phyloP scores from a whole-genome alignment of 2,888 invertebrate species.

The Tromatobia lineatoria region DNA sequence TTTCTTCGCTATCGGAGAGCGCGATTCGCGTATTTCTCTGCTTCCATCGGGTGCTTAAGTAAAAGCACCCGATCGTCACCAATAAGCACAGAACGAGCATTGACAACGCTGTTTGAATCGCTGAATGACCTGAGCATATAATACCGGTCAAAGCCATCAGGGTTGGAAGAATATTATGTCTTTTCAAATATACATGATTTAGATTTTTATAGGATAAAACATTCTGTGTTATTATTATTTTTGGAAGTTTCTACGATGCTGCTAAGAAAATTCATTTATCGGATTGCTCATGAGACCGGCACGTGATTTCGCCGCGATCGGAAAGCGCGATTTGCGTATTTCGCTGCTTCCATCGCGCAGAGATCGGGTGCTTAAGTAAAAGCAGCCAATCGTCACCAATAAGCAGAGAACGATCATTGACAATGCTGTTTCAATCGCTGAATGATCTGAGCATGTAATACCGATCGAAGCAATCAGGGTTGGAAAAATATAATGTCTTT shows the following conservation, averaged over 20 bases:
- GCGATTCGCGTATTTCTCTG: constrained; percentile 58
- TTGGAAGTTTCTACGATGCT: too few species aligned
- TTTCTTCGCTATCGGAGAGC: constrained; percentile 80
- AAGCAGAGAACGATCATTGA: constrained; percentile 42
- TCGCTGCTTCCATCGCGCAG: constrained; percentile 40
- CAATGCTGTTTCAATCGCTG: constrained; percentile 43
- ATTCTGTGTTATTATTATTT: too few species aligned
- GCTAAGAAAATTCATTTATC: too few species aligned
- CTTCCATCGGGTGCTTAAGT: constrained; percentile 40
- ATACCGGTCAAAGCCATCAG: constrained; percentile 8
- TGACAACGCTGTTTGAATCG: constrained; percentile 48
- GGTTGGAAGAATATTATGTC: too few species aligned
- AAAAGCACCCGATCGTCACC: constrained; percentile 44
- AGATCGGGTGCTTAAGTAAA: constrained; percentile 41
- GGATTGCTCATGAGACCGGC: constrained; percentile 52
- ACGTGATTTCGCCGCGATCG: constrained; percentile 81
- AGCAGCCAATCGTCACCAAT: constrained; percentile 43
- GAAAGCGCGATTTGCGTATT: constrained; percentile 67
- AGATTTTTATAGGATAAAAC: too few species aligned
- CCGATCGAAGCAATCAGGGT: background rate
- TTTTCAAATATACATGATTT: too few species aligned
- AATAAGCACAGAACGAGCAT: constrained; percentile 43
- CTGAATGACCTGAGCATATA: constrained; percentile 31
- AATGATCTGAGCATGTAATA: constrained; percentile 33
- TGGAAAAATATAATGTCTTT: too few species aligned